Evolutionary conservation across 2,888 invertebrate species (phyloP).

Genomic region (Zaprionus obscuricornis): DNA sequence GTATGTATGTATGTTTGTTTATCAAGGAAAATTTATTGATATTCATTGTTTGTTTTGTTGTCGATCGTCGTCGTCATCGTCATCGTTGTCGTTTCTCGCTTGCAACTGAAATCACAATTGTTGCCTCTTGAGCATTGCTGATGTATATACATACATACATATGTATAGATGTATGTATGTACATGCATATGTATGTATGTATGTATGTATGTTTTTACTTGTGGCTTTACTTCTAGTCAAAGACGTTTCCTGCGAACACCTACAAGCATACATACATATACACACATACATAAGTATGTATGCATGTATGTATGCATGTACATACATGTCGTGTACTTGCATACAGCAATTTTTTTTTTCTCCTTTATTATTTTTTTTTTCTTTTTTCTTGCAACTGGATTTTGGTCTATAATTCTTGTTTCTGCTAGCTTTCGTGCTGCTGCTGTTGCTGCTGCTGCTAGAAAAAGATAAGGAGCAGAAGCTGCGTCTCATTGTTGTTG

Average conservation of each 20-base stretch:
- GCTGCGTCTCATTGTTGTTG: too few species aligned
- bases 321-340: slow-evolving; percentile 14
- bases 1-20: slow-evolving; percentile 40
- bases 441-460: too few species aligned
- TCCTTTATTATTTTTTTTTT: too few species aligned
- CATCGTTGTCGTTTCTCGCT: slow-evolving; percentile 46
- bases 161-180: too few species aligned
- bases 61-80: slow-evolving; percentile 53
- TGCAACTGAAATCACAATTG: slow-evolving; percentile 64
- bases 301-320: slow-evolving; percentile 3
- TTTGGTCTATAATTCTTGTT: slow-evolving; percentile 77
- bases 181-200: too few species aligned
- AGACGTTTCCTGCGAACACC: slow-evolving; percentile 46
- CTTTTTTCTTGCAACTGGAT: slow-evolving; percentile 70
- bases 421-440: slow-evolving; percentile 70
- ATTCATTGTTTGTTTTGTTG: slow-evolving; percentile 67
- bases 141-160: too few species aligned
- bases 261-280: slow-evolving; percentile 19
- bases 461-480: slow-evolving; percentile 69
- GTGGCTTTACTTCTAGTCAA: slow-evolving; percentile 57
- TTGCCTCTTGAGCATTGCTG: slow-evolving; percentile 31
- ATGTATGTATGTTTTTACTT: slow-evolving; percentile 8
- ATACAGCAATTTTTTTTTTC: too few species aligned
- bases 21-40: slow-evolving; percentile 64
- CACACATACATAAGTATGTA: slow-evolving; percentile 6